Evolutionary conservation across 2,113 vertebrate species (phyloP).

Genomic region (Varanus komodoensis): DNA sequence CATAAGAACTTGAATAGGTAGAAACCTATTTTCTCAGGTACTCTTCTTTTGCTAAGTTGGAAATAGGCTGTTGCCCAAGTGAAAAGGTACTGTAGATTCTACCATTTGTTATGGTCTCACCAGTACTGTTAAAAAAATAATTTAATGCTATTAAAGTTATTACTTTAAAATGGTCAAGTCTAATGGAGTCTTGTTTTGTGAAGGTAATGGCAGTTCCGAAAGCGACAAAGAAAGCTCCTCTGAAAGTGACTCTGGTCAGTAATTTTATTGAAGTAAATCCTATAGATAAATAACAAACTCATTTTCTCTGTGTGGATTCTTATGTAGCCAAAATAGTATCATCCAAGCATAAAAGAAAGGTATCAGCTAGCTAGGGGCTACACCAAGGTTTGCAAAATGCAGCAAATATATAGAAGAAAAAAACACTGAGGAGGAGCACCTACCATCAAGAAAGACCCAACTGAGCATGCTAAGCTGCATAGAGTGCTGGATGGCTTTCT

Average conservation of each 20-base stretch:
- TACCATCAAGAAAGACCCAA: not conserved
- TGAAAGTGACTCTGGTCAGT: slow-evolving; percentile 55
- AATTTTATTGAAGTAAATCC: not conserved
- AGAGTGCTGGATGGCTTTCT: not conserved
- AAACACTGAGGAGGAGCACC: not conserved
- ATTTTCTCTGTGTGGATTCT: not conserved
- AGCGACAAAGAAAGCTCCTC: slow-evolving; percentile 37
- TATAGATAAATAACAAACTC: not conserved
- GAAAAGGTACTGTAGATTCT: no score
- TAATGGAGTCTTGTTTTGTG: not conserved
- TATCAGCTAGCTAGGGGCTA: not conserved
- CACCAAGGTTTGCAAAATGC: not conserved
- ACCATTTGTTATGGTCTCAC: not conserved
- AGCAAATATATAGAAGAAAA: not conserved
- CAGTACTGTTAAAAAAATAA: not conserved
- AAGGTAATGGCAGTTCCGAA: slow-evolving; percentile 51
- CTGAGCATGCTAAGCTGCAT: not conserved
- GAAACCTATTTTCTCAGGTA: not conserved
- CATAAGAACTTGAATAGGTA: not conserved
- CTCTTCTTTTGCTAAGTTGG: not conserved
- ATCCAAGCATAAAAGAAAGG: not conserved
- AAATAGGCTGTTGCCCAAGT: not conserved
- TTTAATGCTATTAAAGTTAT: not conserved
- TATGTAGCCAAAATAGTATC: not conserved
- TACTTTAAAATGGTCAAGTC: not conserved